Percentiles rank a stretch among this genome's conserved stretches.
Conservation (phyloP, 2,888 invertebrate genomes). For the Lobophora halterata region DNA sequence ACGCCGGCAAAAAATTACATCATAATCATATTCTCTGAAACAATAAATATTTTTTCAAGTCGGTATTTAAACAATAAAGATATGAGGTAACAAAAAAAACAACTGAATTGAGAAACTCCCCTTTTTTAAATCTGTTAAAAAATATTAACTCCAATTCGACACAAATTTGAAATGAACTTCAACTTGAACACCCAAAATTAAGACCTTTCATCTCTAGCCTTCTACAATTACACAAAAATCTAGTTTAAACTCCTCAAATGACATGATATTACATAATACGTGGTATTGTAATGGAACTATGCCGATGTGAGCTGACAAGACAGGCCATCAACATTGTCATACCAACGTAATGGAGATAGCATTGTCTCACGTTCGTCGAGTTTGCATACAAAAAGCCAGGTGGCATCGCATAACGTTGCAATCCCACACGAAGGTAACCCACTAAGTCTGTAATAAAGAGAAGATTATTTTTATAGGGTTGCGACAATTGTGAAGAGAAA, state of each 20-base stretch:
- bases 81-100: no score
- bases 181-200: conserved; percentile 2
- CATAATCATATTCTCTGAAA: no score
- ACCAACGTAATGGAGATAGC: conserved; percentile 21
- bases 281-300: conserved; percentile 19
- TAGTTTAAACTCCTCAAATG: conserved; percentile 7
- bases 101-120: no score
- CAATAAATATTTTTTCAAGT: no score
- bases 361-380: conserved; percentile 31
- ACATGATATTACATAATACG: conserved; percentile 13
- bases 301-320: conserved; percentile 24
- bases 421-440: conserved; percentile 6
- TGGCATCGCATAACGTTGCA: conserved; percentile 18
- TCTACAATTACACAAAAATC: conserved; percentile 8
- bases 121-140: no score
- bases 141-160: no score
- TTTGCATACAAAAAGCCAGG: conserved; percentile 34
- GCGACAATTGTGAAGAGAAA: no score
- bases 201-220: conserved; percentile 2
- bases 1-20: no score
- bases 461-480: no score
- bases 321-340: conserved; percentile 25
- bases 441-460: no score
- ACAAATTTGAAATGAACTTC: no score
- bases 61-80: no score